These are phyloP conservation scores for Columbina picui DNA, from an alignment of 2,113 vertebrate species.

Conservation along the genomic window DNA sequence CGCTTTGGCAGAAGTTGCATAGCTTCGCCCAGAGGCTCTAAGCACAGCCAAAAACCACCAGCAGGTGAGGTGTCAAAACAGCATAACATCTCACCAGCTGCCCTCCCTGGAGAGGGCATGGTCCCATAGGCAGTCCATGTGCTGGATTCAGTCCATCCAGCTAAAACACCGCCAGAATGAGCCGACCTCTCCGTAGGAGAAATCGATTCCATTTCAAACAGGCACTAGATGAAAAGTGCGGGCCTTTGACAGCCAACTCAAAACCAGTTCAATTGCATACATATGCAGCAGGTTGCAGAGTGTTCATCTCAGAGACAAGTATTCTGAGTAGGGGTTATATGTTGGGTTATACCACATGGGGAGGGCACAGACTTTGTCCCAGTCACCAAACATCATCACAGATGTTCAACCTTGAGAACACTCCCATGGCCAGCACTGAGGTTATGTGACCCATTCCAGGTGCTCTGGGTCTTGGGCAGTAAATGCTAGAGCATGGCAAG, in stretches of 20 bases:
- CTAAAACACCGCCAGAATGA: background rate
- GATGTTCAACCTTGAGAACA: background rate
- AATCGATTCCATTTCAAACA: background rate
- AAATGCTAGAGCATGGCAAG: conserved; percentile 82
- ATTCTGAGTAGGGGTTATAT: background rate
- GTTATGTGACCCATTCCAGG: background rate
- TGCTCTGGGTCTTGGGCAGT: background rate
- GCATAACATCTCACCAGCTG: background rate
- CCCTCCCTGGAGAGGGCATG: background rate
- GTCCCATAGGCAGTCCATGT: background rate
- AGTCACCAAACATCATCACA: background rate
- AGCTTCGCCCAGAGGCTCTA: background rate
- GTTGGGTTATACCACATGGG: background rate
- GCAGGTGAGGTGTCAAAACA: background rate
- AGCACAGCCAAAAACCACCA: background rate
- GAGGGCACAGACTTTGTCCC: background rate
- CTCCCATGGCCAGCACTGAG: background rate
- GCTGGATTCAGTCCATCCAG: background rate
- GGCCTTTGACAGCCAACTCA: background rate
- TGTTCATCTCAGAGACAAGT: background rate
- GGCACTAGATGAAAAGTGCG: background rate
- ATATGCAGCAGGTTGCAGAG: background rate
- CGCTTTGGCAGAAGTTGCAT: background rate
- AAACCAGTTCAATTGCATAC: background rate
- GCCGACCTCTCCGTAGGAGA: background rate